These are phyloP conservation scores for Hirundo rustica DNA, from an alignment of 2,797 vertebrate genomes.

Conservation along the genomic window DNA sequence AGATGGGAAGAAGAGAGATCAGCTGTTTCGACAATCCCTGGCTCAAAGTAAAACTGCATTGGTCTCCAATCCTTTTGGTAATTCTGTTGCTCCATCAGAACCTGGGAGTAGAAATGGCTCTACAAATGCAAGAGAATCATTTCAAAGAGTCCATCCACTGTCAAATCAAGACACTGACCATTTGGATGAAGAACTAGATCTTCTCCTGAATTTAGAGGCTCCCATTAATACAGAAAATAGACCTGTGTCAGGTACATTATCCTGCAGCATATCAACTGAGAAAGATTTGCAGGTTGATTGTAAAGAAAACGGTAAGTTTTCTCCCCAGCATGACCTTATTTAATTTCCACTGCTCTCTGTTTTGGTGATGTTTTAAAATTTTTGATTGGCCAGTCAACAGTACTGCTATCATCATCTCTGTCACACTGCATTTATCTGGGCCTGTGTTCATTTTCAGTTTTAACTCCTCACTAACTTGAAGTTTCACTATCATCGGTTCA, in stretches of 20 bases:
- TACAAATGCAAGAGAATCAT: background rate
- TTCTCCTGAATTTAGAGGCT: constrained; percentile 84
- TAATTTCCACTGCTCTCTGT: background rate
- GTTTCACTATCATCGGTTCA: background rate
- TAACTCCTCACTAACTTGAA: background rate
- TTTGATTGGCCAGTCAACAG: background rate
- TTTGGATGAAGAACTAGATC: constrained; percentile 87
- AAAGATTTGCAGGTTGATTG: background rate
- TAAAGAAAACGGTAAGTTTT: constrained; percentile 65
- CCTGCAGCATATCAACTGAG: background rate
- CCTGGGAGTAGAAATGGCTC: constrained; percentile 8
- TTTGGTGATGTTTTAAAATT: background rate
- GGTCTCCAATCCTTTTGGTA: background rate
- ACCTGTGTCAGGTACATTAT: background rate
- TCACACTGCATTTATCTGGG: background rate
- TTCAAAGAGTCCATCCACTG: background rate
- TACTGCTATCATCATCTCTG: background rate
- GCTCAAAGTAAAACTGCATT: background rate
- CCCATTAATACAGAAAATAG: constrained; percentile 42
- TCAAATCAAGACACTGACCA: constrained; percentile 57
- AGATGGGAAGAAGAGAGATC: constrained; percentile 45
- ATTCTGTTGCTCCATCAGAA: background rate
- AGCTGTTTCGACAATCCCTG: constrained; percentile 56
- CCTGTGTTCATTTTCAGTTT: background rate
- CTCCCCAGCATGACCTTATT: background rate